phyloP scores from a whole-genome alignment of 1,140 invertebrate genomes.

The Leptopilina boulardi region DNA sequence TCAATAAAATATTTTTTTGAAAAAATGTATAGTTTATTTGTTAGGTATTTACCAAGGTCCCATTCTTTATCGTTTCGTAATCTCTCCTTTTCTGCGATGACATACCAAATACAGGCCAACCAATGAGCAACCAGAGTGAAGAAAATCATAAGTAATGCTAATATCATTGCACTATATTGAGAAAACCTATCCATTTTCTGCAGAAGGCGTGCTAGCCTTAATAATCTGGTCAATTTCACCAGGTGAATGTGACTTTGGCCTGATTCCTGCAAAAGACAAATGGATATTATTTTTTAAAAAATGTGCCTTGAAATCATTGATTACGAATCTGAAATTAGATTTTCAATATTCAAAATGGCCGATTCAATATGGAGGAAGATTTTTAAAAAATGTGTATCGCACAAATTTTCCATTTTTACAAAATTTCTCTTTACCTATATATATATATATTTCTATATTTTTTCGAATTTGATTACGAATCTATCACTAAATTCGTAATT shows the following conservation, averaged over 20 bases:
- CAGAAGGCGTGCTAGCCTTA: conserved; percentile 93
- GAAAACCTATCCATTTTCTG: conserved; percentile 98
- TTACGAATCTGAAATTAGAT: too few species aligned
- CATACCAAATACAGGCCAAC: conserved; percentile 99
- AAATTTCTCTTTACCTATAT: too few species aligned
- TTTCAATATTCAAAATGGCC: too few species aligned
- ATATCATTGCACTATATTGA: conserved; percentile 97
- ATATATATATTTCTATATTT: too few species aligned
- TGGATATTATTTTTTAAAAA: conserved; percentile 18
- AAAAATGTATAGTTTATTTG: background rate
- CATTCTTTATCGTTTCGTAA: conserved; percentile 82
- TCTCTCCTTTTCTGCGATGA: conserved; percentile 94
- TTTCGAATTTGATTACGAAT: too few species aligned
- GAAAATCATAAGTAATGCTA: conserved; percentile 95
- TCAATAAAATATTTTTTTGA: background rate
- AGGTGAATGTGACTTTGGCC: conserved; percentile 91
- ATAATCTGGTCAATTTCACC: conserved; percentile 94
- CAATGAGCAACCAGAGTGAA: conserved; percentile 98
- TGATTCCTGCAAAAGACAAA: conserved; percentile 77
- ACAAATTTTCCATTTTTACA: too few species aligned
- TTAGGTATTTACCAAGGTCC: conserved; percentile 83
- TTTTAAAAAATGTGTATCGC: too few species aligned
- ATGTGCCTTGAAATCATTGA: too few species aligned
- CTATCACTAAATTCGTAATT: too few species aligned
- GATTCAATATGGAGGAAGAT: too few species aligned